Base-by-base conservation (phyloP, 2,888 invertebrate species). In the Drosophila niveifrons region DNA sequence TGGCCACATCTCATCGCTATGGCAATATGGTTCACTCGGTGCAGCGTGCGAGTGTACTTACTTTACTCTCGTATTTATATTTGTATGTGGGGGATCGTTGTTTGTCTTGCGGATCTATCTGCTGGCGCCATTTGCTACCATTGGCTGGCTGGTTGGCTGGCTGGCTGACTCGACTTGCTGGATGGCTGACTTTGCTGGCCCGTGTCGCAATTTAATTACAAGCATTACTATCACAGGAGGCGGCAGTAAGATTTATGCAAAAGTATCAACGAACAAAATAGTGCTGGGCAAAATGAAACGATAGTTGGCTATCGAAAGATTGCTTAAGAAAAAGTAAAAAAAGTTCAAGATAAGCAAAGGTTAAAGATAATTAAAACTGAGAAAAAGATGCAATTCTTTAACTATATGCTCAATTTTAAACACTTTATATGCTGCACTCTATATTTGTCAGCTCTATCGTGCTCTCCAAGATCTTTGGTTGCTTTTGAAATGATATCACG, bases 151-250 rank as follows among this genome's bases (percentile, higher is more conserved):
- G 31, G 31, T 72, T 78, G 73, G 67, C 74, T 70, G 23, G 18
- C 3, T 18, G 18, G 23, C 23, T 23, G 23, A 1, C 0, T 23
- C 23, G 23, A 23, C 23, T 23, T 23, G 23, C 6, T 23, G 23
- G 23, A 23, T 23, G 23, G 23, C 23, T 23, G 23, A 23, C 23
- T 23, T 6, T 23, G 23, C 36, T 36, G 77, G 76, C 77, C 80
- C 82, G 88, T 87, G 81, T 89, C 81, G 85, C 81, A 78, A 88
- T 89, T 86, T 80, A 88, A 85, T 88, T 88, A 83, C 89, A 82
- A 81, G 83, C 62, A 68, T 68, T 65, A 57, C 68, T 67, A 72
- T 73, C 65, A 50, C 53, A 51, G 69, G 44, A 66, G 79, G 75
- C 78, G 74, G 75, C 72, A 78, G 69, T 56, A 73, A 76, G 83